Evolutionary conservation across 2,113 vertebrate genomes (phyloP).

Genomic region (Limnothrissa miodon): DNA sequence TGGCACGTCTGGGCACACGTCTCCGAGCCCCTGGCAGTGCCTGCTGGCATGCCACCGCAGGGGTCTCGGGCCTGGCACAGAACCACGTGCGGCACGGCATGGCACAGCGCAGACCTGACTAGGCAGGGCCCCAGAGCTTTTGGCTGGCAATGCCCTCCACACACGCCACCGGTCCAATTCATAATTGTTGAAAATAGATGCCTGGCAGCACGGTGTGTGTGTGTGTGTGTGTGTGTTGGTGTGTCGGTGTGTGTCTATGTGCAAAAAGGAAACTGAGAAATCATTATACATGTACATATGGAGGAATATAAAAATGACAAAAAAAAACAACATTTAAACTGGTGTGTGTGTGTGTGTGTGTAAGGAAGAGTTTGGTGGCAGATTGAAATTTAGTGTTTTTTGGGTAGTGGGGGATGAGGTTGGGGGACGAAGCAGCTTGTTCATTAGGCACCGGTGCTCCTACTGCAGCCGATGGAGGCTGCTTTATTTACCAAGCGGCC

Average conservation of each 20-base stretch:
- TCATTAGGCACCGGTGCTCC: conserved; percentile 1
- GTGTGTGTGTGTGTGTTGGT: conserved; percentile 2
- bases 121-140: neutral
- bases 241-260: neutral
- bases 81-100: neutral
- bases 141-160: conserved; percentile 16
- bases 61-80: neutral
- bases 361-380: neutral
- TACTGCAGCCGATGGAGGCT: neutral
- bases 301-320: neutral
- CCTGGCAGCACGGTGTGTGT: conserved; percentile 38
- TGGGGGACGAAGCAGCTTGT: neutral
- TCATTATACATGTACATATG: neutral
- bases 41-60: neutral
- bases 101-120: neutral
- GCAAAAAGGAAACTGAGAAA: neutral
- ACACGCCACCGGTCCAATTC: conserved; percentile 54
- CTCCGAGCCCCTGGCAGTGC: neutral
- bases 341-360: neutral
- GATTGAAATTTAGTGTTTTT: neutral
- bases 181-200: conserved; percentile 66
- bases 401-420: neutral
- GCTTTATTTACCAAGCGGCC: neutral
- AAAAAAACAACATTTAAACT: neutral
- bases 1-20: neutral